Base-by-base conservation (phyloP, 2,888 invertebrate species). In the Trissolcus brochymenae region DNA sequence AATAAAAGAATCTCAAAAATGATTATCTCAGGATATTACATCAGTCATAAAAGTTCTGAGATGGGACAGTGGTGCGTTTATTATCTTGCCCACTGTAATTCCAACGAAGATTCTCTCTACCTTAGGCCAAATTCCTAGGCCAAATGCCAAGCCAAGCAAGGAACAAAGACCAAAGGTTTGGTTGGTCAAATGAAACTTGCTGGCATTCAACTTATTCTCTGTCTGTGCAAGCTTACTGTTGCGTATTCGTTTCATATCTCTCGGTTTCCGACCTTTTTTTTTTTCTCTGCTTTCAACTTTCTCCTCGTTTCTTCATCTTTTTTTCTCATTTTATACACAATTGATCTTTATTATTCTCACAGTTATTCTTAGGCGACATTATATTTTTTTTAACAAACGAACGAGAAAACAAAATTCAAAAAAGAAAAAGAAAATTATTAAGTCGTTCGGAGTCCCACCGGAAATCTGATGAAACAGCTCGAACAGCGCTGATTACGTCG, bases 261-360 rank as follows among this genome's bases (percentile, higher is more conserved):
- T 54, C 51, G 16, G 53, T 56, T 40, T 57, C 51, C 57, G 35
- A 70, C 49, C 59, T 59, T 72, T 72, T 72, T 64, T 25, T 43
- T 49, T 43, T 43, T 40, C 35, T 43, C 35, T 43, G 19, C 60
- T 35, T 35, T 35, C 35, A 35, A 11, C 35, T 35, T 35, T 35
- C 35, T 35, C 60, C 60, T 54, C 46, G 55, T 73, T 66, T 66
- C 59, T 55, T 55, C n/a, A 35, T n/a, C 55, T 60, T 60, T 60
- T 19, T 66, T 60, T 41, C 55, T 73, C 40, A 59, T 50, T 40
- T 46, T 50, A 60, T 55, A 73, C 50, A 60, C 72, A 73, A 60
- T 73, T 65, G 60, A 73, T 57, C 50, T 73, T 73, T 65, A 65
- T 73, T 66, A 72, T 73, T 73, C 60, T 60, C 65, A 35, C 7